These are phyloP conservation scores for Eueremaeus valkanovi DNA, from an alignment of 2,888 invertebrate species.

Conservation along the genomic window DNA sequence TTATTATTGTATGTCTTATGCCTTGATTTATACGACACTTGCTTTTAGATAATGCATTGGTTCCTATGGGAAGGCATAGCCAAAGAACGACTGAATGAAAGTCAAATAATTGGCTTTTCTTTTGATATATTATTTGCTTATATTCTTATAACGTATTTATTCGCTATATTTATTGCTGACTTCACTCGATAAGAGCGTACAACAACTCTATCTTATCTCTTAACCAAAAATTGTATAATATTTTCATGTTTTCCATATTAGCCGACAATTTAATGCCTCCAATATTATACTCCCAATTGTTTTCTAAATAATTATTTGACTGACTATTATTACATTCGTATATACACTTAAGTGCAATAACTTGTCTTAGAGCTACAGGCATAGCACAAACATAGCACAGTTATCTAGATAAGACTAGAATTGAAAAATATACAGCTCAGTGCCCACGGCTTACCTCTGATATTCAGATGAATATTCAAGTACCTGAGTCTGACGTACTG, in stretches of 20 bases:
- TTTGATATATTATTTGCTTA: conserved; percentile 27
- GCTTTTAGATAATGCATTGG: conserved; percentile 28
- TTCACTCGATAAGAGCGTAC: conserved; percentile 9
- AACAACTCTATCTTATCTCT: background rate
- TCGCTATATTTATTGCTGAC: conserved; percentile 14
- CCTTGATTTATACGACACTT: conserved; percentile 12
- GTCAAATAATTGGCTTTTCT: conserved; percentile 30
- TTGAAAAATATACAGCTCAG: too few species aligned
- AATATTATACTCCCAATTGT: background rate
- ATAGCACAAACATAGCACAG: too few species aligned
- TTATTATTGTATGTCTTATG: background rate
- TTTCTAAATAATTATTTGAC: conserved; percentile 27
- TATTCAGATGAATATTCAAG: too few species aligned
- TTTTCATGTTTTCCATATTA: background rate
- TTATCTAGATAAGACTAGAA: background rate
- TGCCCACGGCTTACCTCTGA: too few species aligned
- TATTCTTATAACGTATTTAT: conserved; percentile 12
- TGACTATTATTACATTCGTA: too few species aligned
- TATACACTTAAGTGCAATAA: too few species aligned
- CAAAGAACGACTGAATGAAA: background rate
- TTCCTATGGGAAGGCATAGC: conserved; percentile 17
- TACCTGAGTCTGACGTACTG: too few species aligned
- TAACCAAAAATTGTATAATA: conserved; percentile 20
- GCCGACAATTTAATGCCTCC: background rate
- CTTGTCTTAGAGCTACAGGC: too few species aligned